These are phyloP conservation scores for Sebastes aleutianus DNA, from an alignment of 2,797 vertebrate genomes.

Conservation along the genomic window DNA sequence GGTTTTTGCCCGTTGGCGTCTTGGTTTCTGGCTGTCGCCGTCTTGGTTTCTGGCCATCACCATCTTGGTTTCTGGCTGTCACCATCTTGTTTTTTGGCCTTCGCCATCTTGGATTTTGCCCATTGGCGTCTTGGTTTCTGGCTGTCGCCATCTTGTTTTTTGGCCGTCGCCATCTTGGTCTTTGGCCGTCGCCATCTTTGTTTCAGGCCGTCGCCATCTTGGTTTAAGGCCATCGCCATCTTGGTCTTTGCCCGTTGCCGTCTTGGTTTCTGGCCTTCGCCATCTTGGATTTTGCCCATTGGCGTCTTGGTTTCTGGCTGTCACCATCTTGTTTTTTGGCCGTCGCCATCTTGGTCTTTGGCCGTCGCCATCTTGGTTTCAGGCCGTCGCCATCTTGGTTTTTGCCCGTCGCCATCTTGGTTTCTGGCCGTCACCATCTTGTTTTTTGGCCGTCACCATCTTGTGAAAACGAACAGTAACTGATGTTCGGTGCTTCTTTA, in stretches of 20 bases:
- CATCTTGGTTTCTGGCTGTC: no score
- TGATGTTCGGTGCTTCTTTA: background rate
- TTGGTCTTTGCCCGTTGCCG: rapidly evolving
- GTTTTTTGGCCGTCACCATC: no score
- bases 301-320: rapidly evolving
- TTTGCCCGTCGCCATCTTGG: rapidly evolving
- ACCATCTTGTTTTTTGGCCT: rapidly evolving
- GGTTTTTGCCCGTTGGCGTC: rapidly evolving
- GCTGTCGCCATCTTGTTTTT: no score
- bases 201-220: rapidly evolving
- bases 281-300: no score
- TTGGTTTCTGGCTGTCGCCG: no score
- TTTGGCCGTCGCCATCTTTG: rapidly evolving
- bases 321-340: rapidly evolving
- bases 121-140: rapidly evolving
- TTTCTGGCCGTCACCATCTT: no score
- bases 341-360: rapidly evolving
- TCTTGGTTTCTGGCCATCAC: no score
- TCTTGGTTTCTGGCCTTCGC: rapidly evolving
- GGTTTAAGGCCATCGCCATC: rapidly evolving
- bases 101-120: no score
- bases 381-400: rapidly evolving
- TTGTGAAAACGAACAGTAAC: background rate
- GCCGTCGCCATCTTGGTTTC: rapidly evolving
- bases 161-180: no score